phyloP scores from a whole-genome alignment of 2,113 vertebrate genomes.

The Xenopus borealis region DNA sequence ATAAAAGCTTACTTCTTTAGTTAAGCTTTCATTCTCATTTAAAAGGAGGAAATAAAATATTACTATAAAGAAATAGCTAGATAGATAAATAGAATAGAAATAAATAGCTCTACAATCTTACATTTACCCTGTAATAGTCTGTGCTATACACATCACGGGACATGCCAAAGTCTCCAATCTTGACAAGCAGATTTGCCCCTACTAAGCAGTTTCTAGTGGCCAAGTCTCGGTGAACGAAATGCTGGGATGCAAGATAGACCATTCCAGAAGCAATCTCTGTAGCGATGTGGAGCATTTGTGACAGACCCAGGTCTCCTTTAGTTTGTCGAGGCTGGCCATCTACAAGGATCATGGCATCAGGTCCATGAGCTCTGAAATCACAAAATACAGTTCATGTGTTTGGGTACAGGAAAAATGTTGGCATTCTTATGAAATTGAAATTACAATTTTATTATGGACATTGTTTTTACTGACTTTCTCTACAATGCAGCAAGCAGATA shows the following conservation, averaged over 20 bases:
- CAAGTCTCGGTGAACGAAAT: conserved; percentile 97
- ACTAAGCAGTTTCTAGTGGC: conserved; percentile 97
- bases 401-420: no score
- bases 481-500: no score
- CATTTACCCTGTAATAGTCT: conserved; percentile 96
- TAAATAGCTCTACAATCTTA: not conserved
- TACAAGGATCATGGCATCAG: conserved; percentile 93
- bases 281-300: conserved; percentile 95
- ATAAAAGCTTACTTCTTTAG: no score
- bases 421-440: no score
- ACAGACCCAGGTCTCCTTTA: conserved; percentile 91
- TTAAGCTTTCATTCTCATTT: no score
- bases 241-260: conserved; percentile 94
- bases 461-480: no score
- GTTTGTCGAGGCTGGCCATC: conserved; percentile 92
- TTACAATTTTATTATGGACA: no score
- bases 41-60: not conserved
- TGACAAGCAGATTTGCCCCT: conserved; percentile 90
- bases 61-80: not conserved
- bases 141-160: conserved; percentile 98
- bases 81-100: no score
- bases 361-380: conserved; percentile 84
- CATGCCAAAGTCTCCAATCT: conserved; percentile 99
- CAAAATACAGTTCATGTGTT: not conserved
- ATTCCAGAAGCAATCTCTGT: conserved; percentile 95